Evolutionary conservation across 2,888 invertebrate species (phyloP).

Genomic region (Boloria euphrosyne): DNA sequence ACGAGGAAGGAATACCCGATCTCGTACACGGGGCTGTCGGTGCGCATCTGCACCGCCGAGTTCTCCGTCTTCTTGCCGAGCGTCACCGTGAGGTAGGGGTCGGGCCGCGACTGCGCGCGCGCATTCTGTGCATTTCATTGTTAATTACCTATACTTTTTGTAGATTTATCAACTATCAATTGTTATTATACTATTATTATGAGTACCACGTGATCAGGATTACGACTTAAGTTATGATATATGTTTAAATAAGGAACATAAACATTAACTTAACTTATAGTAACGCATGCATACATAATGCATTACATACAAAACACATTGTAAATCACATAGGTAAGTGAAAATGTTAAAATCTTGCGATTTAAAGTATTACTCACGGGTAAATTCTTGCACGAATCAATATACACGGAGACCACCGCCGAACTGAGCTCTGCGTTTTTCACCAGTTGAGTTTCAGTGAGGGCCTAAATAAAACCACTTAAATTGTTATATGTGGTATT

Average conservation of each 20-base stretch:
- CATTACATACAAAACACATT: too few relatives aligned
- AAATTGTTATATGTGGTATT: slow-evolving; percentile 12
- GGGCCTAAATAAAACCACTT: slow-evolving; percentile 75
- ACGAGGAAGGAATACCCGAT: slow-evolving; percentile 97
- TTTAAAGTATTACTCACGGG: slow-evolving; percentile 87
- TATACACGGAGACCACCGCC: slow-evolving; percentile 91
- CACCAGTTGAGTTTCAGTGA: slow-evolving; percentile 88
- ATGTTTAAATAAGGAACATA: too few relatives aligned
- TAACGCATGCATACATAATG: too few relatives aligned
- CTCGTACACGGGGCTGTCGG: slow-evolving; percentile 96
- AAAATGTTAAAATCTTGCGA: too few relatives aligned
- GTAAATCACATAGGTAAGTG: too few relatives aligned
- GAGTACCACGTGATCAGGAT: too few relatives aligned
- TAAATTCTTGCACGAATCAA: slow-evolving; percentile 95
- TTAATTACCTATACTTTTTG: too few relatives aligned
- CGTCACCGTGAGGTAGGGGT: slow-evolving; percentile 90
- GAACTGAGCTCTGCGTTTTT: slow-evolving; percentile 89
- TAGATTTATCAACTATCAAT: too few relatives aligned
- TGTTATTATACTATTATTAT: too few relatives aligned
- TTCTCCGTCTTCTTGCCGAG: slow-evolving; percentile 90
- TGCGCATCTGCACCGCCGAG: slow-evolving; percentile 88
- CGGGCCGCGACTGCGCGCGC: slow-evolving; percentile 87
- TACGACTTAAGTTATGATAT: too few relatives aligned
- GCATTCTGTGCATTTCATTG: slow-evolving; percentile 79
- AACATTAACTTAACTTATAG: too few relatives aligned